Conservation (phyloP, 1,140 invertebrate genomes). For the Lepidotrigona ventralis region DNA sequence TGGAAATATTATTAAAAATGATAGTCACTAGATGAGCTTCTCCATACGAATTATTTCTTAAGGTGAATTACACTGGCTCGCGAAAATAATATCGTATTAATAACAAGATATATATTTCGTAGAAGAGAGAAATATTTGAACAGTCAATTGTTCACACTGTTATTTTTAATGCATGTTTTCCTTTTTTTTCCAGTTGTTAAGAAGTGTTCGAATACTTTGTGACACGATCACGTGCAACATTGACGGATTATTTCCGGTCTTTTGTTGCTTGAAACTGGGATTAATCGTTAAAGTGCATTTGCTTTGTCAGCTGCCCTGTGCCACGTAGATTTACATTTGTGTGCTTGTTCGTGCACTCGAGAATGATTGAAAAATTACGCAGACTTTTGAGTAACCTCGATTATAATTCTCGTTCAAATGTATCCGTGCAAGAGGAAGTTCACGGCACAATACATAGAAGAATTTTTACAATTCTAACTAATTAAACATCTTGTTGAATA, state of each 20-base stretch:
- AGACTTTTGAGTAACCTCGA: background rate
- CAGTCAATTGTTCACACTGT: too few species aligned
- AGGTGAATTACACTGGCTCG: background rate
- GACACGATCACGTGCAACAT: background rate
- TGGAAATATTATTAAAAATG: constrained; percentile 2
- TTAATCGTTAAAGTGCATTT: background rate
- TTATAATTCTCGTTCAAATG: background rate
- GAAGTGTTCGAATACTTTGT: too few species aligned
- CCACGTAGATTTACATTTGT: background rate
- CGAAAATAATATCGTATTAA: too few species aligned
- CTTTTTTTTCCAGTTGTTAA: too few species aligned
- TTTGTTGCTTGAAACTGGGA: background rate
- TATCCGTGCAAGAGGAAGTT: too few species aligned
- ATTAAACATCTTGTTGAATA: background rate
- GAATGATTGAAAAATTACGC: background rate
- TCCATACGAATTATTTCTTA: background rate
- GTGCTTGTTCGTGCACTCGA: background rate
- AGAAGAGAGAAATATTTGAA: too few species aligned
- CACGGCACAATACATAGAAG: too few species aligned
- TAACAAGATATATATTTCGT: too few species aligned
- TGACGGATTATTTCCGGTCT: background rate
- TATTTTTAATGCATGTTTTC: too few species aligned
- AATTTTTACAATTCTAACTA: background rate
- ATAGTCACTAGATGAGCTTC: background rate
- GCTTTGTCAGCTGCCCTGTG: background rate